Evolutionary conservation across 2,888 invertebrate genomes (phyloP).

Genomic region (Oxyteleia sp.): DNA sequence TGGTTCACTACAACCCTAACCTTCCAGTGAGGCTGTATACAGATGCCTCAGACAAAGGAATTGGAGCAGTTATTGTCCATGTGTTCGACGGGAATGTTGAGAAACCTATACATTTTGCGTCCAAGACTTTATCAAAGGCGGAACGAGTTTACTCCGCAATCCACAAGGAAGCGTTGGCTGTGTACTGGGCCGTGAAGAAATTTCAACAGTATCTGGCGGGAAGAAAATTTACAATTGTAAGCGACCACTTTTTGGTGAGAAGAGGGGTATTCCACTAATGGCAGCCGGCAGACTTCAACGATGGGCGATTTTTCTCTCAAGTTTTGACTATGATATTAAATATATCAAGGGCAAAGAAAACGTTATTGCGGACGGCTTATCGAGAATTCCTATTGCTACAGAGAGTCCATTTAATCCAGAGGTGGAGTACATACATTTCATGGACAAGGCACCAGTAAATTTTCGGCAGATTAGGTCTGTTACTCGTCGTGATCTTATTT

Average conservation of each 20-base stretch:
- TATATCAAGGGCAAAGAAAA: neutral
- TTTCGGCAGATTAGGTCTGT: neutral
- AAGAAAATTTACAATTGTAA: conserved; percentile 31
- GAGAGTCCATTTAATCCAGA: no score
- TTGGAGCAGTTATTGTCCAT: conserved; percentile 78
- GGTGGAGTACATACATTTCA: conserved; percentile 47
- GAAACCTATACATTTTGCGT: conserved; percentile 74
- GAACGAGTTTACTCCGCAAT: conserved; percentile 75
- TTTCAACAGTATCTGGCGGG: conserved; percentile 76
- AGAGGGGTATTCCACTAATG: conserved; percentile 25
- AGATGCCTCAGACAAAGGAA: conserved; percentile 83
- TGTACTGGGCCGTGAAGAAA: conserved; percentile 76
- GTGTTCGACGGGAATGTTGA: conserved; percentile 61
- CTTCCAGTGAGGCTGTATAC: conserved; percentile 70
- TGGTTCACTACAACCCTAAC: conserved; percentile 73
- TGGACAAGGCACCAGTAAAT: conserved; percentile 43
- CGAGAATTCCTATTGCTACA: no score
- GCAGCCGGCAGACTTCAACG: neutral
- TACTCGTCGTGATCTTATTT: conserved; percentile 25
- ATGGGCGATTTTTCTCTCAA: neutral
- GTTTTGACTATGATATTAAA: neutral
- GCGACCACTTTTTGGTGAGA: no score
- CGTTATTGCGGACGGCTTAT: neutral
- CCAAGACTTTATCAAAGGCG: conserved; percentile 53
- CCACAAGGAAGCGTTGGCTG: conserved; percentile 76